A percentile compares a stretch with the other conserved stretches of the same genome.
phyloP scores from a whole-genome alignment of 2,113 vertebrate species.

The Mirounga angustirostris region DNA sequence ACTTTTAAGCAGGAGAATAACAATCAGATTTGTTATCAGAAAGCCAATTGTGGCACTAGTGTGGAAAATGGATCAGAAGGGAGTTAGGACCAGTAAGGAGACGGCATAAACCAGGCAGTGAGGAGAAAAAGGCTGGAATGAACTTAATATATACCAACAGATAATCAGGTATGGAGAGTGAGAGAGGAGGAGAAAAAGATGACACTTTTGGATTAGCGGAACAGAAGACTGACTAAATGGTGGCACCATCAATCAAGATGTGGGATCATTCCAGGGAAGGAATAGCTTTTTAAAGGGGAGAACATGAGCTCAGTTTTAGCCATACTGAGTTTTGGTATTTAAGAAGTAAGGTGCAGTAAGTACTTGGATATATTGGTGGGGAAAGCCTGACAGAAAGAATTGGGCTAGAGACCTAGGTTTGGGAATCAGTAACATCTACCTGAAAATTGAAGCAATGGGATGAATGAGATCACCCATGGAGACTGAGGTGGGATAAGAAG shows the following conservation, averaged over 20 bases:
- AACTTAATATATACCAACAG: background rate
- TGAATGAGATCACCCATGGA: background rate
- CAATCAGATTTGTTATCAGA: slow-evolving; percentile 42
- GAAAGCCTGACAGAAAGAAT: background rate
- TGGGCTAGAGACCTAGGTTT: background rate
- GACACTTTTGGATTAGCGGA: background rate
- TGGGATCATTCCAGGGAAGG: background rate
- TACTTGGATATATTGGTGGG: background rate
- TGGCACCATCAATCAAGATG: background rate
- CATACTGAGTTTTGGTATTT: background rate
- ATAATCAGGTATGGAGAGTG: background rate
- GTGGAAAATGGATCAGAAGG: background rate
- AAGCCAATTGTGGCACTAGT: background rate
- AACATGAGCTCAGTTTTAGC: background rate
- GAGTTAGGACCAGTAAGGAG: background rate
- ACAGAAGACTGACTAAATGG: background rate
- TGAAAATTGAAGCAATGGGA: background rate
- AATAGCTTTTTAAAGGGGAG: background rate
- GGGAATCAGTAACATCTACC: background rate
- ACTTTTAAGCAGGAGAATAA: slow-evolving; percentile 48
- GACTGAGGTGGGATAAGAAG: background rate
- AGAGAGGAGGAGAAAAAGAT: background rate
- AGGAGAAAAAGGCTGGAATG: background rate
- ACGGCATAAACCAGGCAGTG: background rate
- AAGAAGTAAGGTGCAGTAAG: background rate